These are phyloP conservation scores for Boulengeromyrus knoepffleri DNA, from an alignment of 2,113 vertebrate species.

Conservation along the genomic window DNA sequence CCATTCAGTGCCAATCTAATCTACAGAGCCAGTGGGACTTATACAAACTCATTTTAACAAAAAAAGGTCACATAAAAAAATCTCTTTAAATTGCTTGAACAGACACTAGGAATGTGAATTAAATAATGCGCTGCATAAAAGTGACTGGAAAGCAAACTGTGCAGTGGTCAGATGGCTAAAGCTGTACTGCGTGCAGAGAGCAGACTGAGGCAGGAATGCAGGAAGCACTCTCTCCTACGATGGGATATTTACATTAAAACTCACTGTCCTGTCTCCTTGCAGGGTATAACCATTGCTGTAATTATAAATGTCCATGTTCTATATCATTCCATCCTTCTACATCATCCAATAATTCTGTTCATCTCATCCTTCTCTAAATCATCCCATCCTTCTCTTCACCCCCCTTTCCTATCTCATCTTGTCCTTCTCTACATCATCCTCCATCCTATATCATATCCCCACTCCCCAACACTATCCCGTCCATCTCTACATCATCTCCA, in stretches of 20 bases:
- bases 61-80: background rate
- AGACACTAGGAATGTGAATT: background rate
- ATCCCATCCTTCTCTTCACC: background rate
- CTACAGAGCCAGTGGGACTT: background rate
- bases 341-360: background rate
- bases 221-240: background rate
- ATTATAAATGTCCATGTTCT: background rate
- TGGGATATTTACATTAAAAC: background rate
- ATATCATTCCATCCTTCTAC: background rate
- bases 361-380: background rate
- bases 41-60: background rate
- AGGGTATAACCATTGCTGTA: background rate
- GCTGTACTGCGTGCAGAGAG: background rate
- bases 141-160: background rate
- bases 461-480: background rate
- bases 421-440: background rate
- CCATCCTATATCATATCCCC: background rate
- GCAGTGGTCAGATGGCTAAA: background rate
- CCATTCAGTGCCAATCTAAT: slow-evolving; percentile 4
- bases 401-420: background rate
- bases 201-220: background rate
- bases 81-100: background rate
- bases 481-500: background rate
- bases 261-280: background rate
- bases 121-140: background rate